A percentile compares a stretch with the other conserved stretches of the same genome.
phyloP scores from a whole-genome alignment of 2,113 vertebrate genomes.

The Shinisaurus crocodilurus region DNA sequence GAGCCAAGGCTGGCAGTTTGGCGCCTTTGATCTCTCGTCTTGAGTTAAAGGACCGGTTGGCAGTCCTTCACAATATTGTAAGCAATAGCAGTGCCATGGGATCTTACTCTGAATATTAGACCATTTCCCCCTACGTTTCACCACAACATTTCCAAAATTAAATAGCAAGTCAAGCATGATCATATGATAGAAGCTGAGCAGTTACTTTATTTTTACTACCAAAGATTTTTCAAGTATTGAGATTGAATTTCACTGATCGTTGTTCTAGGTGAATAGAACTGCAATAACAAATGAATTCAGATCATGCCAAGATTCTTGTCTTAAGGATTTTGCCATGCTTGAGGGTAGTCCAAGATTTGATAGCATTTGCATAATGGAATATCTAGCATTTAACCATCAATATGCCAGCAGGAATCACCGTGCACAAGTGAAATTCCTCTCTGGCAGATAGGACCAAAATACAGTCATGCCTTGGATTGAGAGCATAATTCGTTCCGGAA shows the following conservation, averaged over 20 bases:
- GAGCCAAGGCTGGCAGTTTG: too few relatives aligned
- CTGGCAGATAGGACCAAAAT: neutral
- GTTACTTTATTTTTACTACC: neutral
- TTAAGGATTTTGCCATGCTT: neutral
- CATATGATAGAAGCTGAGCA: neutral
- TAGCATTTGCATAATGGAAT: neutral
- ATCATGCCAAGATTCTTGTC: neutral
- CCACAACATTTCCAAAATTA: neutral
- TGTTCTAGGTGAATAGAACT: neutral
- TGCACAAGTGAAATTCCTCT: neutral
- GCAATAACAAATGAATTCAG: neutral
- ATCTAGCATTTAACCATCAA: neutral
- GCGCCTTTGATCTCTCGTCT: too few relatives aligned
- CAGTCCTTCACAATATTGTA: too few relatives aligned
- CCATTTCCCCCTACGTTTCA: neutral
- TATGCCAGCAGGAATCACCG: neutral
- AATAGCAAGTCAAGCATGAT: neutral
- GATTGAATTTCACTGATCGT: neutral
- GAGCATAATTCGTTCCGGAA: too few relatives aligned
- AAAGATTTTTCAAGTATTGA: neutral
- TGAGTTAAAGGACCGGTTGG: too few relatives aligned
- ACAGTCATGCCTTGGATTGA: too few relatives aligned
- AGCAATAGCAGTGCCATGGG: too few relatives aligned
- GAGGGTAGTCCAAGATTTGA: neutral
- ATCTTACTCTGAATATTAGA: too few relatives aligned